Evolutionary conservation across 2,113 vertebrate genomes (phyloP).

Genomic region (Pangasianodon gigas): DNA sequence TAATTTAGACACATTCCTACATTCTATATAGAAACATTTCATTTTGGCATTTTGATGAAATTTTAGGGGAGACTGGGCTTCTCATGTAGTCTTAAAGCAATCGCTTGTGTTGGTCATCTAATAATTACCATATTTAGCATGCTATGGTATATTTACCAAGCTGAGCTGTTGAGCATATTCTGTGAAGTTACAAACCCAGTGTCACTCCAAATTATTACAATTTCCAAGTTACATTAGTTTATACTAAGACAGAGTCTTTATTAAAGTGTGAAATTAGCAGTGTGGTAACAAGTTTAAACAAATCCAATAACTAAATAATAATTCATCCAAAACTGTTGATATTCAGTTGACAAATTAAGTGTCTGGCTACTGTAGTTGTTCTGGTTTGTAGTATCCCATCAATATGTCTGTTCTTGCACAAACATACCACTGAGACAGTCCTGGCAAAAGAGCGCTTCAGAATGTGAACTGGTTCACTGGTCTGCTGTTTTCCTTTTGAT

Average conservation of each 20-base stretch:
- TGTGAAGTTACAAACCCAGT: background rate
- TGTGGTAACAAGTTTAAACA: background rate
- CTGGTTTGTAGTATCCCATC: background rate
- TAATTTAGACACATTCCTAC: background rate
- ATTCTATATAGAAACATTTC: background rate
- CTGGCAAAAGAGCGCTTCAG: constrained; percentile 95
- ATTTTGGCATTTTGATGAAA: background rate
- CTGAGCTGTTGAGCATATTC: background rate
- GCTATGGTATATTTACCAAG: background rate
- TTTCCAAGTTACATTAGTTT: background rate
- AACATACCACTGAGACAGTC: constrained; percentile 91
- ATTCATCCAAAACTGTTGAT: constrained; percentile 24
- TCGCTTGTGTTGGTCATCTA: background rate
- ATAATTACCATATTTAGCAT: background rate
- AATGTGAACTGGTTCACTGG: constrained; percentile 95
- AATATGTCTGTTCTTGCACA: background rate
- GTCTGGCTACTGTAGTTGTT: background rate
- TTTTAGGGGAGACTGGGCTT: background rate
- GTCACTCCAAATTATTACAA: background rate
- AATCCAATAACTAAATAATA: background rate
- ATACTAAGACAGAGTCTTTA: background rate
- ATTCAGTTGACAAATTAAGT: background rate
- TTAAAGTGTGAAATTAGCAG: background rate
- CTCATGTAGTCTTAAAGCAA: background rate
- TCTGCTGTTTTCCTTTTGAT: constrained; percentile 96